These are phyloP conservation scores for Pilophorus perplexus DNA, from an alignment of 2,888 invertebrate genomes.

Conservation along the genomic window DNA sequence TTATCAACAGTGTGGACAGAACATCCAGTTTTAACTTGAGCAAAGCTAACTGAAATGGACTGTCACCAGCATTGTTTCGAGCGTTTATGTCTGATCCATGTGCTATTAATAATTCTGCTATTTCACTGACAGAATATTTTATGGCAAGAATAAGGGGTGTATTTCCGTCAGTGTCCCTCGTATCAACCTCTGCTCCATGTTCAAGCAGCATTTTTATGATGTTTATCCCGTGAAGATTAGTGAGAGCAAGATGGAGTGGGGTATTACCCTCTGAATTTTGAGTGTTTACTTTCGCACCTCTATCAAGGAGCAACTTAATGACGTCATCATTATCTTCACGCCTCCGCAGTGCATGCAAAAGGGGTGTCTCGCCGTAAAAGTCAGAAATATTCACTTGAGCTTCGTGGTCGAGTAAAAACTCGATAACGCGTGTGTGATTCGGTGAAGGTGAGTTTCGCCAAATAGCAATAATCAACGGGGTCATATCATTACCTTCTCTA, in stretches of 20 bases:
- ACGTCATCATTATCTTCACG: conserved; percentile 1
- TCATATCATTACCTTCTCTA: not conserved
- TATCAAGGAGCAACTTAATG: not conserved
- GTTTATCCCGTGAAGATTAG: not conserved
- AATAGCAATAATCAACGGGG: not conserved
- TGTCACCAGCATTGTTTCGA: not conserved
- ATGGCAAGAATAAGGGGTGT: conserved; percentile 13
- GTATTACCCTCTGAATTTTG: not conserved
- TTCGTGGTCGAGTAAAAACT: conserved; percentile 9
- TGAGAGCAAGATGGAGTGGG: not conserved
- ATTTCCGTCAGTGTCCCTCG: not conserved
- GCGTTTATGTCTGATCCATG: conserved; percentile 8
- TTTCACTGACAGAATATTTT: not conserved
- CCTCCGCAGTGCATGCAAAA: not conserved
- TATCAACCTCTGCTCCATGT: conserved; percentile 1
- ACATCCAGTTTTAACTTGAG: not conserved
- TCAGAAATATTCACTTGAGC: not conserved
- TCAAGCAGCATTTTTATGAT: conserved; percentile 1
- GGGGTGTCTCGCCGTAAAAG: not conserved
- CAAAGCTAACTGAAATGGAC: conserved; percentile 3
- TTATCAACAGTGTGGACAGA: not conserved
- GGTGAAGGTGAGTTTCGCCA: not conserved
- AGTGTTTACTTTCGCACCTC: conserved; percentile 8
- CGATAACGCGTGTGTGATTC: not conserved
- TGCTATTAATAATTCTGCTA: conserved; percentile 1